Conservation (phyloP, 2,113 vertebrate genomes). For the Nothobranchius kuhntae region DNA sequence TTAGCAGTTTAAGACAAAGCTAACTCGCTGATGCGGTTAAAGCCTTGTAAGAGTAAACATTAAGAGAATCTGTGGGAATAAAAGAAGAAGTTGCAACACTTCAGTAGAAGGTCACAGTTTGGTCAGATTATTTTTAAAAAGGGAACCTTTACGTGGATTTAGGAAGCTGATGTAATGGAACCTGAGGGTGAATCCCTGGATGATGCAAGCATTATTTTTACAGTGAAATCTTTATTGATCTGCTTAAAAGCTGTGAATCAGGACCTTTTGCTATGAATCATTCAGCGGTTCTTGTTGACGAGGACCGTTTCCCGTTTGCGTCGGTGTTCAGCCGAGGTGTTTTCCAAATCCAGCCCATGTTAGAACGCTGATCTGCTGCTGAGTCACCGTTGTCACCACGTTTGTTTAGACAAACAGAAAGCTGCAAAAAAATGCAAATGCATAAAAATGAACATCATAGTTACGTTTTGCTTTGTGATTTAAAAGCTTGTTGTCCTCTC, state of each 20-base stretch:
- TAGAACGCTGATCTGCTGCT: not conserved
- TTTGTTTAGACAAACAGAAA: not conserved
- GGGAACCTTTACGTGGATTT: not conserved
- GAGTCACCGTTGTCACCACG: not conserved
- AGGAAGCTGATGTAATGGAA: slow-evolving; percentile 7
- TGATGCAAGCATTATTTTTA: slow-evolving; percentile 13
- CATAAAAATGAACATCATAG: not conserved
- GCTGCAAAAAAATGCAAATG: not conserved
- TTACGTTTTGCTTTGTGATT: too few species aligned
- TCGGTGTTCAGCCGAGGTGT: not conserved
- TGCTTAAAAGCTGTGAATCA: not conserved
- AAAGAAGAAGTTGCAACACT: not conserved
- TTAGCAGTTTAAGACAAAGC: too few species aligned
- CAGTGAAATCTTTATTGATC: not conserved
- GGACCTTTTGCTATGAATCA: slow-evolving; percentile 10
- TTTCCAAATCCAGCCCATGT: slow-evolving; percentile 20
- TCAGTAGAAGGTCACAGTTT: not conserved
- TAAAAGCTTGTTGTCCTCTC: not conserved
- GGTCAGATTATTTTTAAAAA: not conserved
- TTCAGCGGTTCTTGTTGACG: not conserved
- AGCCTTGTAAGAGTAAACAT: too few species aligned
- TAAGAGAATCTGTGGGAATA: not conserved
- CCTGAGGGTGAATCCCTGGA: not conserved
- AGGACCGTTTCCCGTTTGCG: slow-evolving; percentile 1
- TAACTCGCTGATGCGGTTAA: too few species aligned